A percentile compares a stretch with the other conserved stretches of the same genome.
Conservation (phyloP, 2,888 invertebrate genomes). For the Pseudoips prasinana region DNA sequence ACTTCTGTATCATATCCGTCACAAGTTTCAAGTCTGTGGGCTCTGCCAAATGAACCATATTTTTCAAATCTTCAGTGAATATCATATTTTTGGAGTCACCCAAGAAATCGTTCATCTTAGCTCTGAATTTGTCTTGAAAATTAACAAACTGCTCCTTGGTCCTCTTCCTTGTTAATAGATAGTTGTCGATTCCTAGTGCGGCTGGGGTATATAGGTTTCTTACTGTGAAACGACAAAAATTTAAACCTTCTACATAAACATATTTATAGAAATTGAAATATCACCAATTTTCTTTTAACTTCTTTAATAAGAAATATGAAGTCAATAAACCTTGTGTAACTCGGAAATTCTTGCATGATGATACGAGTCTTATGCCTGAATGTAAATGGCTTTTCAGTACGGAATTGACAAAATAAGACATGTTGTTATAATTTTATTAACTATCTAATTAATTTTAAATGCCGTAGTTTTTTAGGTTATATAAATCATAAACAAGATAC, state of each 20-base stretch:
- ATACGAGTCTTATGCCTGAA: constrained; percentile 37
- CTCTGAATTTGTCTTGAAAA: constrained; percentile 84
- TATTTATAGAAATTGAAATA: too few relatives aligned
- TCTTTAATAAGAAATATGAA: constrained; percentile 1
- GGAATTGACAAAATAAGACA: constrained; percentile 50
- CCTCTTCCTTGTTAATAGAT: constrained; percentile 74
- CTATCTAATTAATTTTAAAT: not conserved
- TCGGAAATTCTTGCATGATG: constrained; percentile 39
- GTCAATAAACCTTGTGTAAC: constrained; percentile 39
- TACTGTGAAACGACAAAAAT: constrained; percentile 43
- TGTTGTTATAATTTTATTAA: constrained; percentile 22
- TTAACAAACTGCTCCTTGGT: constrained; percentile 83
- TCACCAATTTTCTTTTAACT: too few relatives aligned
- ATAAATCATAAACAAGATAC: constrained; percentile 1
- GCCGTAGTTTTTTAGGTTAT: constrained; percentile 20
- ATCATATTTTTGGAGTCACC: constrained; percentile 83
- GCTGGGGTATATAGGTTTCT: constrained; percentile 77
- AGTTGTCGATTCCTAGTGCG: constrained; percentile 84
- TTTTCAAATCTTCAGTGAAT: constrained; percentile 93
- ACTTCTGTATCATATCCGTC: constrained; percentile 87
- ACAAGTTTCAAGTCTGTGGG: constrained; percentile 84
- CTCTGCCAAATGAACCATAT: constrained; percentile 87
- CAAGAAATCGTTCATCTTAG: constrained; percentile 86
- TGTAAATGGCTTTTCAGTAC: constrained; percentile 35
- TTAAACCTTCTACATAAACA: not conserved